Conservation (phyloP, 2,113 vertebrate genomes). For the Cacatua alba region DNA sequence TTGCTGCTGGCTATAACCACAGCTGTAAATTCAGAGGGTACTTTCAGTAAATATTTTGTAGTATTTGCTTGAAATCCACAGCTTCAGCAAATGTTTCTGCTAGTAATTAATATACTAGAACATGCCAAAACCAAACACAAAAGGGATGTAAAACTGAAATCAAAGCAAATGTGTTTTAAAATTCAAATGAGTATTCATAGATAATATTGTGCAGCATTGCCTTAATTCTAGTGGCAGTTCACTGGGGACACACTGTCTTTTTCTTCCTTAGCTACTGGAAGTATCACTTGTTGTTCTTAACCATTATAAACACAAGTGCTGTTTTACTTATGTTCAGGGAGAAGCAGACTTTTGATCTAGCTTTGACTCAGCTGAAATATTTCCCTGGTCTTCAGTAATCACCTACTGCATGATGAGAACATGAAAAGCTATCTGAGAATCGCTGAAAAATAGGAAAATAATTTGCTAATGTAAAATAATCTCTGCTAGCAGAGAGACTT, state of each 20-base stretch:
- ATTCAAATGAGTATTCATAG: background rate
- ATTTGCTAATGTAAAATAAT: background rate
- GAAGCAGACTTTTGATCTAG: background rate
- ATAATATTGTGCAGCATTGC: background rate
- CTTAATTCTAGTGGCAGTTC: background rate
- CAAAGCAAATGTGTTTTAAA: background rate
- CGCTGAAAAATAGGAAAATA: background rate
- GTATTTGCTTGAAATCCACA: conserved; percentile 1
- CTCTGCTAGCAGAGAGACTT: conserved; percentile 7
- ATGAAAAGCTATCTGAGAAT: background rate
- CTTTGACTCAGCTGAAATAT: background rate
- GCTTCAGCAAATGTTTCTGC: background rate
- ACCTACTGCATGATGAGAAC: background rate
- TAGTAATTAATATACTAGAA: conserved; percentile 17
- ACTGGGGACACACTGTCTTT: background rate
- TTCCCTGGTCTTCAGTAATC: background rate
- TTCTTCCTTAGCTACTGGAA: background rate
- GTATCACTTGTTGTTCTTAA: background rate
- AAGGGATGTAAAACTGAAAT: background rate
- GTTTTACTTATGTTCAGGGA: background rate
- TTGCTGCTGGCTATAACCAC: background rate
- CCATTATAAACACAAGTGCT: background rate
- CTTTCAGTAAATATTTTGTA: background rate
- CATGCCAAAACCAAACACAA: background rate
- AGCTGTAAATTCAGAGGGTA: background rate